phyloP scores from a whole-genome alignment of 2,113 vertebrate genomes.

The Meleagris gallopavo region DNA sequence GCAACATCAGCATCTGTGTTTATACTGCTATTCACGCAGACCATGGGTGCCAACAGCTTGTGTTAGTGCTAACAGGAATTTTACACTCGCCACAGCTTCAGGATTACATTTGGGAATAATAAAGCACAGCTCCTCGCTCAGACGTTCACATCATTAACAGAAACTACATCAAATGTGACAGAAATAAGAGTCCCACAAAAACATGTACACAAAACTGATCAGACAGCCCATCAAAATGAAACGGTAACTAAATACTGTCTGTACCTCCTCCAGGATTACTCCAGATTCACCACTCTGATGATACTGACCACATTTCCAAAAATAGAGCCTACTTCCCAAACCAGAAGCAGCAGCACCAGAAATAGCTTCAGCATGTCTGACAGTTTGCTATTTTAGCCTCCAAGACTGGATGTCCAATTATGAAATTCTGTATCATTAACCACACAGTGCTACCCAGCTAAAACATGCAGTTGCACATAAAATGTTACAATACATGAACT shows the following conservation, averaged over 20 bases:
- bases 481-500: background rate
- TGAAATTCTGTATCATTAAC: background rate
- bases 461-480: background rate
- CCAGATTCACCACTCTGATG: background rate
- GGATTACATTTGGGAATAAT: background rate
- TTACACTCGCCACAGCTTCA: background rate
- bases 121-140: slow-evolving; percentile 16
- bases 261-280: background rate
- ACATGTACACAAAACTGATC: background rate
- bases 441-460: background rate
- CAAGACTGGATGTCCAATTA: background rate
- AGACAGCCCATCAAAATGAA: background rate
- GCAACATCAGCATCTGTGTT: slow-evolving; percentile 18
- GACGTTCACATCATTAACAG: rapidly evolving
- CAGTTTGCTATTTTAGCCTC: slow-evolving; percentile 28
- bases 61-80: slow-evolving; percentile 5
- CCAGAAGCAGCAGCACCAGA: slow-evolving; percentile 33
- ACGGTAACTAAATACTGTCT: background rate
- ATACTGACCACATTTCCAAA: background rate
- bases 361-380: slow-evolving; percentile 15
- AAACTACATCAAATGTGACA: background rate
- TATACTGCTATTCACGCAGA: slow-evolving; percentile 1
- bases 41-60: background rate
- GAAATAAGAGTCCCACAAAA: background rate
- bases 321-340: slow-evolving; percentile 58